Base-by-base conservation (phyloP, 2,113 vertebrate species). In the Oxygymnocypris stewartii region DNA sequence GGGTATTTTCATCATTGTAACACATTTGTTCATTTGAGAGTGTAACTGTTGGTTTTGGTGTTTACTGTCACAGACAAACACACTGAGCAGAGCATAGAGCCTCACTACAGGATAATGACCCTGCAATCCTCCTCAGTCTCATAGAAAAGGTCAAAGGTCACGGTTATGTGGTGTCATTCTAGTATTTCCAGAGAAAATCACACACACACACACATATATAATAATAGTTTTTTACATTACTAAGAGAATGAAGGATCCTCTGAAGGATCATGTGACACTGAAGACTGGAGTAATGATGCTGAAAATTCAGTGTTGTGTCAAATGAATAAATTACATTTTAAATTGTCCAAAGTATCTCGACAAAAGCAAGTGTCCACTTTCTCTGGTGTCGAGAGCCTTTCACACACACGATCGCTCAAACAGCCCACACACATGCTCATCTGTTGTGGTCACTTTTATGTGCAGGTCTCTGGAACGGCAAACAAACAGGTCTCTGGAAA, bases 41-140 rank as follows among this genome's bases (percentile, higher is more conserved):
- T 59, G 23, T 42, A 80, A 80, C 40, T 61, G 20, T 63, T 79
- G 35, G 54, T 42, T 80, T 80, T 44, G 57, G 57, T 79, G 35
- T 63, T 63, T 74, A 61, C 47, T 37, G 73, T 49, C 73, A 40
- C 37, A 61, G 63, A 79, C 80, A 85, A 44, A 73, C 67, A 65
- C 69, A 82, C 31, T 20, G 31, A 37, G 63, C 12, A 5, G 63
- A 6, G 63, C 20, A 78, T 5, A 63, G 71, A 78, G 14, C 18
- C 37, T 20, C 35, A 61, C 20, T n/a, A 79, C 77, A 59, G 20
- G 51, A 23, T n/a, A 63, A n/a, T 63, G 78, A 63, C 57, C 57
- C 6, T 14, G 77, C 10, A 37, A 59, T 51, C 31, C 77, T 77
- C 28, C 3, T 61, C 12, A 80, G 54, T 63, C 57, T 25, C 57